phyloP scores from a whole-genome alignment of 2,888 invertebrate genomes.

The Leucozona laternaria region DNA sequence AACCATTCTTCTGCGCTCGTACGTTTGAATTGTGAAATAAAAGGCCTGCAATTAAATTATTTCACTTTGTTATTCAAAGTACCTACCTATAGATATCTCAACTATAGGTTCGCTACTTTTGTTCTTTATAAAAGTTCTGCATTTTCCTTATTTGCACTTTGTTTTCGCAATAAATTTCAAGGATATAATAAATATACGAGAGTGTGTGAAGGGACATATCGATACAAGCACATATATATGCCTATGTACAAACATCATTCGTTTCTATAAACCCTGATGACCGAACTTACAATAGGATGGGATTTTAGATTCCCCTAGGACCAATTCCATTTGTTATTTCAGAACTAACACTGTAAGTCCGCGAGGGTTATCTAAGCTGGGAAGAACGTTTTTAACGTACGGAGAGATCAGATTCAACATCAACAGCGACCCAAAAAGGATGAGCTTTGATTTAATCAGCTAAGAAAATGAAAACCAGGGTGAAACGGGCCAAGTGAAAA shows the following conservation, averaged over 20 bases:
- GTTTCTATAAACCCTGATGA: neutral
- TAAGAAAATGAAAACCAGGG: slow-evolving; percentile 50
- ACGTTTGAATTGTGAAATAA: neutral
- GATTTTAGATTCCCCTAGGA: slow-evolving; percentile 49
- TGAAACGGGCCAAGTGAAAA: slow-evolving; percentile 43
- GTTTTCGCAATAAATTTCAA: slow-evolving; percentile 64
- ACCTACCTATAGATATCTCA: neutral
- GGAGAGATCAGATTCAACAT: neutral
- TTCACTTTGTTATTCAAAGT: neutral
- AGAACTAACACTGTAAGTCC: slow-evolving; percentile 44
- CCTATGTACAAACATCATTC: neutral
- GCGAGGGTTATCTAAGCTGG: neutral
- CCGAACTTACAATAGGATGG: slow-evolving; percentile 37
- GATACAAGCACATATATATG: slow-evolving; percentile 9
- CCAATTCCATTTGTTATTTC: slow-evolving; percentile 51
- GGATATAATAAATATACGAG: slow-evolving; percentile 22
- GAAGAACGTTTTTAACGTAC: neutral
- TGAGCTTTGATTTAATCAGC: slow-evolving; percentile 73
- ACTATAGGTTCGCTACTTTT: neutral
- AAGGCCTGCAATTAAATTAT: neutral
- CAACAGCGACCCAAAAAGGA: slow-evolving; percentile 48
- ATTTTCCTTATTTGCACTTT: slow-evolving; percentile 58
- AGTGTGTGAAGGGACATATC: neutral
- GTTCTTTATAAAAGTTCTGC: slow-evolving; percentile 1
- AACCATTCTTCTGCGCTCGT: neutral